These are phyloP conservation scores for Shargacucullia verbasci DNA, from an alignment of 2,888 invertebrate genomes.

Conservation along the genomic window DNA sequence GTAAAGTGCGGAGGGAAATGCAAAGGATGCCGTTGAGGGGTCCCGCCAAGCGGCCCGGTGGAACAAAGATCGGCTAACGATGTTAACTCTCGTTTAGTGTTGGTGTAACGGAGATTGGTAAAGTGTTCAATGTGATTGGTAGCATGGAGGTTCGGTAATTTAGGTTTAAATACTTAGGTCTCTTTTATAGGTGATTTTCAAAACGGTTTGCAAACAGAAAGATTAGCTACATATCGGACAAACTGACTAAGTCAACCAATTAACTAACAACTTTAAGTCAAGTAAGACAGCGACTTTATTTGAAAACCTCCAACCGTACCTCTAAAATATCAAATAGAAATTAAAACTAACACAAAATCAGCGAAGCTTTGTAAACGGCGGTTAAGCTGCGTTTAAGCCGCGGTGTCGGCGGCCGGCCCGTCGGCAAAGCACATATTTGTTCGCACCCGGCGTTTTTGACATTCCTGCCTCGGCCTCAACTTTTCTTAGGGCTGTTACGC, in stretches of 20 bases:
- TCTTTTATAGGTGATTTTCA: too few species aligned
- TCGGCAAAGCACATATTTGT: constrained; percentile 85
- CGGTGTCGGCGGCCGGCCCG: constrained; percentile 60
- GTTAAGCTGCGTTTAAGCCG: constrained; percentile 49
- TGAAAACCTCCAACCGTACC: neutral
- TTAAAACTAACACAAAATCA: constrained; percentile 32
- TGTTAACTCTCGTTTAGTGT: constrained; percentile 16
- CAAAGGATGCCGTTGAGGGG: constrained; percentile 72
- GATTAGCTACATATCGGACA: too few species aligned
- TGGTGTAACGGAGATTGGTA: neutral
- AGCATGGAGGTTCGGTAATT: too few species aligned
- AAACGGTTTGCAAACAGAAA: too few species aligned
- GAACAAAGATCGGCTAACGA: constrained; percentile 33
- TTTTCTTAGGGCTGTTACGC: constrained; percentile 84
- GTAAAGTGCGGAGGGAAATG: constrained; percentile 75
- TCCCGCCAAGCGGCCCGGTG: constrained; percentile 53
- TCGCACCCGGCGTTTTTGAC: constrained; percentile 85
- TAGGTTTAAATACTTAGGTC: too few species aligned
- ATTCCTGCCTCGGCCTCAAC: constrained; percentile 81
- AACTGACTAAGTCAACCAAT: too few species aligned
- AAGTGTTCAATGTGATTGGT: neutral
- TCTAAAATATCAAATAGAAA: constrained; percentile 11
- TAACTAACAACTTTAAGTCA: too few species aligned
- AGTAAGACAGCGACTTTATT: neutral
- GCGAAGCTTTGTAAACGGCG: constrained; percentile 40